Base-by-base conservation (phyloP, 2,888 invertebrate species). In the Oligia fasciuncula region DNA sequence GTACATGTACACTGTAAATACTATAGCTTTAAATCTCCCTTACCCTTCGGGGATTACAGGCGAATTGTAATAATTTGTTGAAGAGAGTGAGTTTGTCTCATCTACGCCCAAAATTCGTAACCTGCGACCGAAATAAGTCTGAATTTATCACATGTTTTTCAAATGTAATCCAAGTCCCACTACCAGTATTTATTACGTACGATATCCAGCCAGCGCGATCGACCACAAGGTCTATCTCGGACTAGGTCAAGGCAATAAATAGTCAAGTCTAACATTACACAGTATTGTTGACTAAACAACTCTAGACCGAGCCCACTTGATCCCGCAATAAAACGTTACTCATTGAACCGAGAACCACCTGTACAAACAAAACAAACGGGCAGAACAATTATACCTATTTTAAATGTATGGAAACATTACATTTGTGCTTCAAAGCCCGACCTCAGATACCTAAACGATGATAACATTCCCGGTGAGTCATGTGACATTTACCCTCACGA, bases 381-480 rank as follows among this genome's bases (percentile, higher is more conserved):
- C 73, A 79, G 65, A 85, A 82, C 80, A 80, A 74, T 81, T 78
- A 81, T 80, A 85, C 85, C 73, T 70, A 82, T 66, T 84, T 71
- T 73, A 81, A 76, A 87, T 82, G 79, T 85, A 83, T 87, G 73
- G 79, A 81, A 89, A 89, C 82, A 82, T 83, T 76, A 72, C 76
- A 71, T 63, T 75, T 82, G 66, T 81, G 23, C 66, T 35, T 71
- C 60, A 51, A 29, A 73, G 79, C 79, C 51, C 76, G 85, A 87
- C 79, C 78, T 86, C 72, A 73, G 80, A 81, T 86, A 40, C 5
- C 40, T 40, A 82, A 76, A 72, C 29, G 70, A 66, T 74, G 84
- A 85, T 85, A 85, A 85, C 85, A 83, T 87, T 85, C 87, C 80
- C 76, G 29, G 67, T 88, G 88, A 89, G 69, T 88, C 89, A 89